Conservation (phyloP, 2,888 invertebrate genomes). For the Tuberolachnus salignus region DNA sequence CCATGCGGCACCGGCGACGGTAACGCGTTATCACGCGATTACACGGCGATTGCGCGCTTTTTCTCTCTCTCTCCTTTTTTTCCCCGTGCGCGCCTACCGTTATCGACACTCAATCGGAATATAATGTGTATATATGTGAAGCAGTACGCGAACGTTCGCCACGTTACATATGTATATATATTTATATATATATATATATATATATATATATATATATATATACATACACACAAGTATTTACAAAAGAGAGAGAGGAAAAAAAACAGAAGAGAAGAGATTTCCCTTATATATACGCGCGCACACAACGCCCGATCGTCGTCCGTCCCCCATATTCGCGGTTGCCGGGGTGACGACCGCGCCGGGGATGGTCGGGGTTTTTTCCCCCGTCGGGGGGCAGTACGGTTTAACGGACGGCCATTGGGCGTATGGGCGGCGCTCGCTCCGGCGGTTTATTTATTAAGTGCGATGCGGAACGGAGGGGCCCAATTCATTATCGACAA, state of each 20-base stretch:
- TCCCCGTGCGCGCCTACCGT: background rate
- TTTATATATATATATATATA: no score
- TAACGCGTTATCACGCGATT: constrained; percentile 53
- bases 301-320: constrained; percentile 16
- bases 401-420: constrained; percentile 45
- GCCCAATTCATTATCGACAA: constrained; percentile 56
- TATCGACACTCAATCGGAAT: constrained; percentile 53
- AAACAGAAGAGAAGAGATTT: background rate
- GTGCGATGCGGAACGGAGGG: constrained; percentile 51
- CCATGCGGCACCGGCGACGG: constrained; percentile 11
- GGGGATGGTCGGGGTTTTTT: constrained; percentile 11
- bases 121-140: constrained; percentile 12
- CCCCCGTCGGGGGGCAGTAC: constrained; percentile 20
- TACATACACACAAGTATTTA: no score
- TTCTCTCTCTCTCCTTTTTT: background rate
- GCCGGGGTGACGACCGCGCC: constrained; percentile 51
- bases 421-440: constrained; percentile 52
- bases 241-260: no score
- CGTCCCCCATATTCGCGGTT: constrained; percentile 45
- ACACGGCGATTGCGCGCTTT: constrained; percentile 30
- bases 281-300: background rate
- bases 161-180: background rate
- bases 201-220: no score
- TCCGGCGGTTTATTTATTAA: constrained; percentile 54
- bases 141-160: background rate